Conservation (phyloP, 2,113 vertebrate genomes). For the Sinocyclocheilus anophthalmus region DNA sequence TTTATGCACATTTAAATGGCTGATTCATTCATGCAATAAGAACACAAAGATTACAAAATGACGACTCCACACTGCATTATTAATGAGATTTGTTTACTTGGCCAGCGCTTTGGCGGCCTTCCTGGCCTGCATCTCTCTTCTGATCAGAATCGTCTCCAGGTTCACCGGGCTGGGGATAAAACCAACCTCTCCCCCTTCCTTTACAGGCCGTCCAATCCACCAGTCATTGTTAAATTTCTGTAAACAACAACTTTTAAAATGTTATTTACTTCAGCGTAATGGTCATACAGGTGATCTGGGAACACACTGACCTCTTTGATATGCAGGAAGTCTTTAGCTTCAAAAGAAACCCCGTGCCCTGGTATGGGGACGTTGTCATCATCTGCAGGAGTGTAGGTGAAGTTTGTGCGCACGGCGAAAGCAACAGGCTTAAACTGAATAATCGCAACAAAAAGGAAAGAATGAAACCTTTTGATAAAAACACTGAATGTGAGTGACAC, state of each 20-base stretch:
- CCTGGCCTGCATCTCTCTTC: slow-evolving; percentile 95
- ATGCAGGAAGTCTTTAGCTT: slow-evolving; percentile 97
- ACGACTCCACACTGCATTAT: slow-evolving; percentile 15
- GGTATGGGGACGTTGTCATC: slow-evolving; percentile 95
- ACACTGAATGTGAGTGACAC: neutral
- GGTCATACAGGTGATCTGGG: neutral
- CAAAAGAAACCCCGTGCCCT: slow-evolving; percentile 94
- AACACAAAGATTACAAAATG: neutral
- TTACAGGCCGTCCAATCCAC: slow-evolving; percentile 97
- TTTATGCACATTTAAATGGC: neutral
- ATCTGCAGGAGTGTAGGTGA: slow-evolving; percentile 91
- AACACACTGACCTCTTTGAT: slow-evolving; percentile 90
- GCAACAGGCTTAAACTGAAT: slow-evolving; percentile 92
- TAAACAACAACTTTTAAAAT: slow-evolving; percentile 3
- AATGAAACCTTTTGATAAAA: neutral
- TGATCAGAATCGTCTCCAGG: slow-evolving; percentile 95
- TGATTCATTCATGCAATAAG: neutral
- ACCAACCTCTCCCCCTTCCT: slow-evolving; percentile 97
- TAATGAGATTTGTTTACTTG: slow-evolving; percentile 76
- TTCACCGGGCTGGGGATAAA: slow-evolving; percentile 99
- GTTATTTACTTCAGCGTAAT: neutral
- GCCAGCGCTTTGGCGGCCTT: slow-evolving; percentile 97
- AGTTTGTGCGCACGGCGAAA: slow-evolving; percentile 97
- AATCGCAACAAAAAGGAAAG: slow-evolving; percentile 50
- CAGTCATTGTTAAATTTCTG: slow-evolving; percentile 99